Evolutionary conservation across 2,888 invertebrate species (phyloP).

Genomic region (Eilema caniola): DNA sequence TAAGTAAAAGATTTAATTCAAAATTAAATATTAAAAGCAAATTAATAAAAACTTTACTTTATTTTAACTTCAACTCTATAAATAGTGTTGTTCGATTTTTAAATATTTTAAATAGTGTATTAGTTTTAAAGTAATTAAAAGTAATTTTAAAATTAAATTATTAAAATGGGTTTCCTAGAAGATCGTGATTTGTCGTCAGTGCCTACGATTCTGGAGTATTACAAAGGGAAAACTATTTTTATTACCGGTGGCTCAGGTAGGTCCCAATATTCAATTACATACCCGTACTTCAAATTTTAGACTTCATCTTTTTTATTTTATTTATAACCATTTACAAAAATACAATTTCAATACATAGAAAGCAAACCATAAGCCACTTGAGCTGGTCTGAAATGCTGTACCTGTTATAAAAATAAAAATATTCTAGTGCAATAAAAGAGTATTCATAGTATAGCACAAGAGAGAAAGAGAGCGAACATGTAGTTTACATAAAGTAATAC

Average conservation of each 20-base stretch:
- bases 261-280: slow-evolving; percentile 18
- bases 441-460: too few relatives aligned
- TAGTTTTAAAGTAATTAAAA: not conserved
- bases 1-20: not conserved
- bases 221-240: slow-evolving; percentile 90
- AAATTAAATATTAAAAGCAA: not conserved
- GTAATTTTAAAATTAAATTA: not conserved
- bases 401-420: too few relatives aligned
- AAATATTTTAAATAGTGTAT: not conserved
- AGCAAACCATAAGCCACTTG: too few relatives aligned
- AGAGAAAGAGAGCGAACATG: too few relatives aligned
- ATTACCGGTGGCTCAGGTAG: slow-evolving; percentile 93
- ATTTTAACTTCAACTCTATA: not conserved
- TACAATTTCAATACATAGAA: too few relatives aligned
- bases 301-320: too few relatives aligned
- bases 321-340: too few relatives aligned
- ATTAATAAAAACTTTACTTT: not conserved
- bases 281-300: too few relatives aligned
- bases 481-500: too few relatives aligned
- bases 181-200: slow-evolving; percentile 57
- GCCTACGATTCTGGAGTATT: slow-evolving; percentile 88
- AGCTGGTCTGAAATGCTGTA: too few relatives aligned
- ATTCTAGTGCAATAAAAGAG: too few relatives aligned
- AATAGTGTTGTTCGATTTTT: not conserved
- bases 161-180: slow-evolving; percentile 67